Percentiles rank a stretch among this genome's conserved stretches.
phyloP scores from a whole-genome alignment of 2,113 vertebrate genomes.

The Porphyrio hochstetteri region DNA sequence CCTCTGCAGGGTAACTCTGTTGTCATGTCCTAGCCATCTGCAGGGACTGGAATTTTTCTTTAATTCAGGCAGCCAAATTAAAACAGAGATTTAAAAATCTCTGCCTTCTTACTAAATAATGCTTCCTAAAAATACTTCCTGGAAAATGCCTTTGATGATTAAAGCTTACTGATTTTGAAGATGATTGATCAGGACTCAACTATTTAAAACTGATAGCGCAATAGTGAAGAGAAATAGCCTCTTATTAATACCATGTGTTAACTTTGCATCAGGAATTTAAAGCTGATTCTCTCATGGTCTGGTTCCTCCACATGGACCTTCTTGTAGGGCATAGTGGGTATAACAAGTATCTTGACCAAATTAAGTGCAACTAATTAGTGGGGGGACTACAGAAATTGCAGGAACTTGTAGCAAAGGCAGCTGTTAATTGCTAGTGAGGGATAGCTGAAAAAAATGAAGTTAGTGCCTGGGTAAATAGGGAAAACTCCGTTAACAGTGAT shows the following conservation, averaged over 20 bases:
- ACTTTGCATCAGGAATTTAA: not conserved
- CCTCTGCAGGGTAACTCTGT: not conserved
- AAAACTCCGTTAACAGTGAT: not conserved
- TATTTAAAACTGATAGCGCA: not conserved
- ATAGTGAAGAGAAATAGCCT: not conserved
- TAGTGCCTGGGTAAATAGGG: not conserved
- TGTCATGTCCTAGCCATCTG: not conserved
- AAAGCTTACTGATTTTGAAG: not conserved
- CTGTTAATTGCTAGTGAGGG: not conserved
- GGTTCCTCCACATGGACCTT: not conserved
- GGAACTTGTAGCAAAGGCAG: not conserved
- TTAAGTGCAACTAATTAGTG: not conserved
- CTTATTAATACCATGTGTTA: not conserved
- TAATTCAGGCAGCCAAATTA: not conserved
- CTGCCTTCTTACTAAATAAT: not conserved
- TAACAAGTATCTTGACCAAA: not conserved
- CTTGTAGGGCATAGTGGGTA: not conserved
- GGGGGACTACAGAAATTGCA: not conserved
- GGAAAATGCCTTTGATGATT: not conserved
- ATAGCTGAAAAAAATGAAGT: not conserved
- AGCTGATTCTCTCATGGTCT: not conserved
- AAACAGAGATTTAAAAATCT: not conserved
- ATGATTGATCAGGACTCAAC: not conserved
- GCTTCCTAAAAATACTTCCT: not conserved
- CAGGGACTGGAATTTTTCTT: not conserved